These are phyloP conservation scores for Hypotaenidia okinawae DNA, from an alignment of 2,797 vertebrate species.

Conservation along the genomic window DNA sequence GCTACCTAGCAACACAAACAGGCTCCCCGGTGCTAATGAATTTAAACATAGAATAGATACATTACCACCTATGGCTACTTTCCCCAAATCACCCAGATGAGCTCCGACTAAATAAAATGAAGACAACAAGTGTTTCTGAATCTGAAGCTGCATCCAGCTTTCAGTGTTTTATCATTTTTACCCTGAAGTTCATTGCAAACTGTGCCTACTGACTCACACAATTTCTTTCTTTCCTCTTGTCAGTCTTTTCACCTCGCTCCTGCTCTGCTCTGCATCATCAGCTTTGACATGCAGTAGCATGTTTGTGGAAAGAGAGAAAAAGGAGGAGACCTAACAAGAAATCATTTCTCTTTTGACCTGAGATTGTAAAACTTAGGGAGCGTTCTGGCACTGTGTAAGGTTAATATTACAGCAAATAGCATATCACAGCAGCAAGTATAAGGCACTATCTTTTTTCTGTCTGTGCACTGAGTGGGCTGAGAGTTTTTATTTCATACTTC, in stretches of 20 bases:
- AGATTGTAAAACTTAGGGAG: slow-evolving; percentile 53
- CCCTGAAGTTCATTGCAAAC: not conserved
- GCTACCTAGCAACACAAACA: slow-evolving; percentile 50
- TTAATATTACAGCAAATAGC: slow-evolving; percentile 70
- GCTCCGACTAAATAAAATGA: not conserved
- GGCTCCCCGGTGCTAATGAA: slow-evolving; percentile 36
- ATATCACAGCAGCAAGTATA: slow-evolving; percentile 60
- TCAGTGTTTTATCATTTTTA: not conserved
- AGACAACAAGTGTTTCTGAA: slow-evolving; percentile 10
- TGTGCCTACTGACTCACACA: not conserved
- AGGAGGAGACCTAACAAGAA: slow-evolving; percentile 28
- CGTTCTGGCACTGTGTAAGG: slow-evolving; percentile 45
- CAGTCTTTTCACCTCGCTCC: slow-evolving; percentile 22
- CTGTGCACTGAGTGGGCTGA: slow-evolving; percentile 65
- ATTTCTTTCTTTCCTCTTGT: not conserved
- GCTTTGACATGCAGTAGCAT: slow-evolving; percentile 14
- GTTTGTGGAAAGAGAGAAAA: slow-evolving; percentile 22
- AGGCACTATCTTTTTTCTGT: slow-evolving; percentile 58
- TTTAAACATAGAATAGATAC: slow-evolving; percentile 38
- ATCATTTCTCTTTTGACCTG: slow-evolving; percentile 33
- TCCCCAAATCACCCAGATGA: not conserved
- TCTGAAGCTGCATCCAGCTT: not conserved
- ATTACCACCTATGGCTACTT: slow-evolving; percentile 20
- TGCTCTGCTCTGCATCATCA: slow-evolving; percentile 31
- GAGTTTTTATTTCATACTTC: slow-evolving; percentile 79